Evolutionary conservation across 2,113 vertebrate genomes (phyloP).

Genomic region (Daboia siamensis): DNA sequence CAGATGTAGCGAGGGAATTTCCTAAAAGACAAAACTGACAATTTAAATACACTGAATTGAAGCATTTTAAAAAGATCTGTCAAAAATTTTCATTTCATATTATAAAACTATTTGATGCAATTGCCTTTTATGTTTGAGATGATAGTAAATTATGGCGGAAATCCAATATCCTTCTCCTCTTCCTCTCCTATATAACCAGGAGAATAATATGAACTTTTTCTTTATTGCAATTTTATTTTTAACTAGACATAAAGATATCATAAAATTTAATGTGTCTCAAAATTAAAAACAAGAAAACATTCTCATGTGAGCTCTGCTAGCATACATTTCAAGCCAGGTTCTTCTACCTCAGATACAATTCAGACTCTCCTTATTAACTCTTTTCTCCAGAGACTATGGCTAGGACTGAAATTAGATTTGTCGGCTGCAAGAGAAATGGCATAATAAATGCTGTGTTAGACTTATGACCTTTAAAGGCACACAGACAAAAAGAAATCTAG

Average conservation of each 20-base stretch:
- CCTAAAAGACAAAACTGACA: conserved; percentile 35
- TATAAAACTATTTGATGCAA: conserved; percentile 44
- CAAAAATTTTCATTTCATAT: not conserved
- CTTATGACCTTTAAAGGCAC: conserved; percentile 13
- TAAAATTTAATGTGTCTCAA: conserved; percentile 25
- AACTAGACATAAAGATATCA: conserved; percentile 28
- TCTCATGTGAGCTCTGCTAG: conserved; percentile 3
- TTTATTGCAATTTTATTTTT: conserved; percentile 44
- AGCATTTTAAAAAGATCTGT: conserved; percentile 5
- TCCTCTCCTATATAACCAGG: conserved; percentile 6
- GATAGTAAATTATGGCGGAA: conserved; percentile 18
- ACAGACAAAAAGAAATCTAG: conserved; percentile 15
- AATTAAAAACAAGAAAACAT: conserved; percentile 24
- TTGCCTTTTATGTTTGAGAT: not conserved
- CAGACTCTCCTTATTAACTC: conserved; percentile 27
- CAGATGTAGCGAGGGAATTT: conserved; percentile 24
- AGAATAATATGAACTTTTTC: conserved; percentile 22
- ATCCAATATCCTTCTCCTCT: not conserved
- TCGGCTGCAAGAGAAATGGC: conserved; percentile 6
- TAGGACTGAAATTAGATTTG: conserved; percentile 40
- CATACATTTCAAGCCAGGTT: not conserved
- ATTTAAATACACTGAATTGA: conserved; percentile 34
- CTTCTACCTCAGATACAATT: conserved; percentile 28
- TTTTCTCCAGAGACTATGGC: conserved; percentile 9
- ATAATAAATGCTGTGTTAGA: conserved; percentile 11